Evolutionary conservation across 2,113 vertebrate species (phyloP).

Genomic region (Gracilinanus agilis): DNA sequence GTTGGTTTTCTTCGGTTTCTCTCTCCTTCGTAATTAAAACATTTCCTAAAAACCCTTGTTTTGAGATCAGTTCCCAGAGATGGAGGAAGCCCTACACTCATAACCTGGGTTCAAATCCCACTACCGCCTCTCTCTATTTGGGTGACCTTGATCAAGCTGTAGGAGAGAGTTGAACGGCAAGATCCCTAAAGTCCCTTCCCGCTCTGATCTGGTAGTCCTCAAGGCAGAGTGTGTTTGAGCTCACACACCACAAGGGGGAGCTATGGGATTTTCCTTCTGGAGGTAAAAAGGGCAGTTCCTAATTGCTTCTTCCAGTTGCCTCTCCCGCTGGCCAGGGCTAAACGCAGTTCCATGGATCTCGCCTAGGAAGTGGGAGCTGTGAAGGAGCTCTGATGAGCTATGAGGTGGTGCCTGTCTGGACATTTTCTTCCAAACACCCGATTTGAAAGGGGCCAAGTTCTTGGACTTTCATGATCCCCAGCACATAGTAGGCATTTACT

Average conservation of each 20-base stretch:
- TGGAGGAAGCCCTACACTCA: background rate
- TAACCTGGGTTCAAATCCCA: background rate
- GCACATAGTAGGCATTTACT: background rate
- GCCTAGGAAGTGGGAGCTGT: background rate
- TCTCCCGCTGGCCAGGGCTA: constrained; percentile 8
- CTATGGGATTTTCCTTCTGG: constrained; percentile 62
- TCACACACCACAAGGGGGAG: constrained; percentile 62
- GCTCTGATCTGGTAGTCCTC: background rate
- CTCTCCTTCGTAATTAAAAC: background rate
- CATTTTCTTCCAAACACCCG: background rate
- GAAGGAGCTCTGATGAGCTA: background rate
- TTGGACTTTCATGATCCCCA: background rate
- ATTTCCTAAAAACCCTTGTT: background rate
- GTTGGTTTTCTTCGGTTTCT: background rate
- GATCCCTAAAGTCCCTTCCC: background rate
- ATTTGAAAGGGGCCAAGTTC: background rate
- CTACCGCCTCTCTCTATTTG: background rate
- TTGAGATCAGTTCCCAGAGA: constrained; percentile 13
- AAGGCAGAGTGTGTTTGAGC: background rate
- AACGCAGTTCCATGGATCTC: background rate
- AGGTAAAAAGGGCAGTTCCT: constrained; percentile 5
- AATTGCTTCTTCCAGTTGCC: background rate
- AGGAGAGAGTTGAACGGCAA: background rate
- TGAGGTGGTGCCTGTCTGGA: background rate
- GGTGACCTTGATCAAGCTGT: background rate